Base-by-base conservation (phyloP, 1,140 invertebrate species). In the Bilobella aurantiaca region DNA sequence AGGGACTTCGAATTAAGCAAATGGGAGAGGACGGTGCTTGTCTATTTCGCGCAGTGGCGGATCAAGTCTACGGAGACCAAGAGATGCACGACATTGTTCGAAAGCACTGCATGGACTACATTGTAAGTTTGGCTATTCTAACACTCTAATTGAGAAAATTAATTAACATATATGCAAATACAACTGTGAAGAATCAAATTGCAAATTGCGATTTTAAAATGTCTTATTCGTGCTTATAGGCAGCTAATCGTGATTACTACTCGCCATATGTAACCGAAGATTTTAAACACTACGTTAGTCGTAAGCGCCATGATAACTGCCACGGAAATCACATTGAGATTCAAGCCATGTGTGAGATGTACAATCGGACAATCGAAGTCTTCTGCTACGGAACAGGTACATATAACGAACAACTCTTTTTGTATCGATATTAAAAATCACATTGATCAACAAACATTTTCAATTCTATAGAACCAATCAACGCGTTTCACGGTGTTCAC, bases 271-370 rank as follows among this genome's bases (percentile, higher is more conserved):
- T 96, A 21, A 94, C 92, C 1, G 93, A 96, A 78, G 90, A 95
- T 79, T 93, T 96, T 76, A 85, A 84, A 58, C 86, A 84, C 25
- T 96, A 96, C 74, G 83, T 96, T 18, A 84, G 84, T 74, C 81
- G 92, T 25, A 91, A 91, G 78, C 79, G 88, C 8, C 79, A 83
- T 64, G 85, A 87, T 67, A 84, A 85, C 76, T 88, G 89, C 53
- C 92, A 94, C 79, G 92, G 92, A 42, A 96, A 96, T 79, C 92
- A 96, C 77, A 86, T 96, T 71, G 92, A 96, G 79, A 91, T 96
- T 75, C 92, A 96, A 78, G 92, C 92, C 29, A 86, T 96, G 80
- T 90, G 88, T 69, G 92, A 96, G 81, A 86, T 96, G 78, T 96
- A 91, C 76, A 93, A 92, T 78, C 81, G 92, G 69, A 88, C 87